Evolutionary conservation across 2,113 vertebrate genomes (phyloP), one percentile per base, ranked within the genome.

Genomic region (Neolamprologus fasciatus): DNA sequence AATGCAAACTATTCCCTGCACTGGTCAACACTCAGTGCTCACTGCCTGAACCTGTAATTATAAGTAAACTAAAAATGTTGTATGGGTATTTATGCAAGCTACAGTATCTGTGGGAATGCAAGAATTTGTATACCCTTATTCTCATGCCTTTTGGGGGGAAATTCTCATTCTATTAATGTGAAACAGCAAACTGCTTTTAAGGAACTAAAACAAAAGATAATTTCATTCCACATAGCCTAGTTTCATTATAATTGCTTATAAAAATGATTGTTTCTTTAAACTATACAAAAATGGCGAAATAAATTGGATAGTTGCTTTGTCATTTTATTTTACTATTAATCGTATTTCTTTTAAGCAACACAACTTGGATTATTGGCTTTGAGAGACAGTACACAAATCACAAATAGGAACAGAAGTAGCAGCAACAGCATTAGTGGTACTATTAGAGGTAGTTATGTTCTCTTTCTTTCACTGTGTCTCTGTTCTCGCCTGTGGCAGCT

Each of bases 401-500:
- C 33, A 66, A 82, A 80, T 5, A 8, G 45, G 45, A 57, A 76
- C 33, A 66, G 66, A 11, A 16, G 33, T 11, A 81, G 16, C n/a
- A 85, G 63, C 16, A 23, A 78, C 57, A 71, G 14, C 37, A 83
- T 83, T 85, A 83, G 10, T 80, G 8, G 45, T n/a, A 8, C 40
- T 51, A n/a, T 71, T 21, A 55, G 82, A 63, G 40, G 68, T 63
- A 83, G 83, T 85, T 84, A 50, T 90, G 81, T 84, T 89, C 50
- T 42, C 66, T 71, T 58, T 89, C 66, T 50, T 80, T 76, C 45
- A 50, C 42, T 45, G 53, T 58, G 35, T 91, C 73, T 88, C 42
- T 71, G 26, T 68, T 87, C 81, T 85, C 76, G 84, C 90, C 87
- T 17, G 79, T 90, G 88, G 91, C 92, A 92, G 92, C 90, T 90